Evolutionary conservation across 2,113 vertebrate species (phyloP).

Genomic region (Perca fluviatilis): DNA sequence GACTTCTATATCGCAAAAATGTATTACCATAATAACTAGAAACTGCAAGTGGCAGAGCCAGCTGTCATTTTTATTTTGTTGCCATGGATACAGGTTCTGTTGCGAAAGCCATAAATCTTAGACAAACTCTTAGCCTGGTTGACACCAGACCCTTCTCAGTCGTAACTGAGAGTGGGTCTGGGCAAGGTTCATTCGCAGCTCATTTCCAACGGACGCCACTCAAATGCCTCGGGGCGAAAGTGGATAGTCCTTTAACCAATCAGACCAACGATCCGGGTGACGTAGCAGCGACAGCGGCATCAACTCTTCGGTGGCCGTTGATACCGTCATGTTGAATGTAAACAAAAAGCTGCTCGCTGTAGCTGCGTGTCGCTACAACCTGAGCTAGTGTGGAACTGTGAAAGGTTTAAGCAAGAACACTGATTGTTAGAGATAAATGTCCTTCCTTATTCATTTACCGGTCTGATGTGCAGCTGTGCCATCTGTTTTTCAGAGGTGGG

Average conservation of each 20-base stretch:
- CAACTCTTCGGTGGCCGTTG: no score
- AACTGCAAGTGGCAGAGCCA: slow-evolving; percentile 6
- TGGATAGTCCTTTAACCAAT: no score
- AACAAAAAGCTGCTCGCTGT: no score
- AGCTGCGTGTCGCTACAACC: neutral
- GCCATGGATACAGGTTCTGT: slow-evolving; percentile 30
- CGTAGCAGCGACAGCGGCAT: no score
- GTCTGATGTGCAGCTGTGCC: slow-evolving; percentile 1
- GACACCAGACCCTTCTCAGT: no score
- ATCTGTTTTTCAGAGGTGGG: neutral
- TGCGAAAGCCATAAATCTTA: slow-evolving; percentile 1
- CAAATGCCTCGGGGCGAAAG: no score
- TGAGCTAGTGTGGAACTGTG: neutral
- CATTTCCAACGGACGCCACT: no score
- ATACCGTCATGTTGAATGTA: no score
- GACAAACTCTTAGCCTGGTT: neutral
- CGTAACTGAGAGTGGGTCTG: no score
- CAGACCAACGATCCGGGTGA: no score
- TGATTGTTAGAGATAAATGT: neutral
- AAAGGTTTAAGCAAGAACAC: neutral
- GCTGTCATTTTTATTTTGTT: slow-evolving; percentile 42
- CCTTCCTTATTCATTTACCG: slow-evolving; percentile 2
- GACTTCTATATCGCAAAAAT: slow-evolving; percentile 6
- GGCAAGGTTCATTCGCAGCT: no score
- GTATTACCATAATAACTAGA: slow-evolving; percentile 11